Evolutionary conservation across 2,888 invertebrate genomes (phyloP).

Genomic region (Morpho helenor): DNA sequence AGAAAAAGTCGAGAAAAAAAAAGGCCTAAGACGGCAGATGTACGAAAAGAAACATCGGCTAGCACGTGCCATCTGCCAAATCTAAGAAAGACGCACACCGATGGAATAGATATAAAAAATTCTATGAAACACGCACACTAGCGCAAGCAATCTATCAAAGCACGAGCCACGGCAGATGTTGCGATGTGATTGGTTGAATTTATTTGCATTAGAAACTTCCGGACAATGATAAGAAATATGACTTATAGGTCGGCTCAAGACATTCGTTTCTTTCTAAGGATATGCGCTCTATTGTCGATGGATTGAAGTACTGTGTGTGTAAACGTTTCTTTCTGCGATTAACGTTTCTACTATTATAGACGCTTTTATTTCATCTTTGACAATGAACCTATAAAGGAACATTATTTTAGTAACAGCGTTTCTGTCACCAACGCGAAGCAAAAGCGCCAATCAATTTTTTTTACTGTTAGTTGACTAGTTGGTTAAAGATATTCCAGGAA

Average conservation of each 20-base stretch:
- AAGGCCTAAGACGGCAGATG: conserved; percentile 70
- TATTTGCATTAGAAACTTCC: conserved; percentile 68
- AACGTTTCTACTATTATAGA: no score
- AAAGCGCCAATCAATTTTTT: no score
- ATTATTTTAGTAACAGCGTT: no score
- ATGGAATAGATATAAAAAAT: conserved; percentile 48
- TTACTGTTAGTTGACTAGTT: no score
- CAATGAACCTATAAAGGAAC: no score
- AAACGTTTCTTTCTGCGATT: no score
- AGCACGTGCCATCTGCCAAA: conserved; percentile 79
- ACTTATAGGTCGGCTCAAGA: conserved; percentile 44
- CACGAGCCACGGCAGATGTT: conserved; percentile 66
- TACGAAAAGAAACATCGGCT: conserved; percentile 58
- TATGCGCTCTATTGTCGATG: conserved; percentile 15
- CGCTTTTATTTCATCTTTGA: no score
- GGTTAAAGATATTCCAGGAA: no score
- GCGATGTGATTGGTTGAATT: conserved; percentile 59
- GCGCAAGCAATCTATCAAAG: conserved; percentile 56
- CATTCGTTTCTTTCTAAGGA: conserved; percentile 46
- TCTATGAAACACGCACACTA: conserved; percentile 42
- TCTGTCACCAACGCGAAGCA: no score
- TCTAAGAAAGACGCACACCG: conserved; percentile 58
- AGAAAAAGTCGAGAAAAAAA: conserved; percentile 54
- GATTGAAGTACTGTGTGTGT: no score
- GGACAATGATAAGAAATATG: conserved; percentile 70